Base-by-base conservation (phyloP, 2,797 vertebrate genomes). In the Botia almorhae region DNA sequence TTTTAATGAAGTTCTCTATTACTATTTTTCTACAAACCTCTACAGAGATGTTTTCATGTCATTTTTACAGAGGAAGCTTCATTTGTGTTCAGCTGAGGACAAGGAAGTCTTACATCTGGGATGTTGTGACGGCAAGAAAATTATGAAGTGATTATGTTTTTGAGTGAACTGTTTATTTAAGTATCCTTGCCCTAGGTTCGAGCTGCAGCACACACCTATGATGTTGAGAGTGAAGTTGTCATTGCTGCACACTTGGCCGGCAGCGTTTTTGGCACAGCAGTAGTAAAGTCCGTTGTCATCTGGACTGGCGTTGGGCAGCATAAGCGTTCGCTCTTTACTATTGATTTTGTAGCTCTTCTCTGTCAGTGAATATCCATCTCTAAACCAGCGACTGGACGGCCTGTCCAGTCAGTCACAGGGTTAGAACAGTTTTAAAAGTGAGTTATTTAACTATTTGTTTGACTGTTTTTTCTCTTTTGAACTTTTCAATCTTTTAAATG, bases 341-440 rank as follows among this genome's bases (percentile, higher is more conserved):
- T 92, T 96, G 75, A 96, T 89, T 0, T 91, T 89, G 82, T 95
- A 93, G 84, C 76, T 87, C 83, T 88, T 90, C 0, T 95, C 94
- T 0, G 90, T 75, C 56, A 96, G 85, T 0, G 87, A 84, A 0
- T 0, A 75, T 1, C 93, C 90, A 0, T 96, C 95, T 82, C 87
- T 90, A 80, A 93, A 95, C 96, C 96, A 96, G 82, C 94, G 95
- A 88, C 93, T 95, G 0, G 76, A 89, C 14, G 96, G 96, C 70
- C 95, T 96, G 89, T 23, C 10, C 6, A n/a, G 29, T 19, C 29
- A 63, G 4, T 5, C 2, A 36, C 5, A 69, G 1, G 7, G 50
- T 76, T 23, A 67, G 3, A 17, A 53, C 7, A 23, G 14, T n/a
- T 53, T 53, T 53, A 53, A 53, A 43, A 43, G 39, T 1, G 7